phyloP scores from a whole-genome alignment of 2,888 invertebrate species.

The Macropis europaea region DNA sequence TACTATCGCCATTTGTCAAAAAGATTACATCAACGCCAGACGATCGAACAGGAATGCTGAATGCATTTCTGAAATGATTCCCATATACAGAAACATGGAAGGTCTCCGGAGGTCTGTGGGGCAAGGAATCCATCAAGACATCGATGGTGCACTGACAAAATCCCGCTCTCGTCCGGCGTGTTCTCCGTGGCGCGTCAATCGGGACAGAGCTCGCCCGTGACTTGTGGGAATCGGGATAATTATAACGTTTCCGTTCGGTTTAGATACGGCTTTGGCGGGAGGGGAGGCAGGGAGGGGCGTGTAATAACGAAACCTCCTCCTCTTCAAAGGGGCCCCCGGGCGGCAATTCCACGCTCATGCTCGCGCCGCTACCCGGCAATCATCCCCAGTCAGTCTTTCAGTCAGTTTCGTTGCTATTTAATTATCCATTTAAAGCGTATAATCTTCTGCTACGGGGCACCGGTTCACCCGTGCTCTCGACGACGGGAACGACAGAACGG shows the following conservation, averaged over 20 bases:
- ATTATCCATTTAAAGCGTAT: constrained; percentile 80
- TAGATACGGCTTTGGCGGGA: constrained; percentile 63
- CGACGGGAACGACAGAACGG: constrained; percentile 27
- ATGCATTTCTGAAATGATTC: too few species aligned
- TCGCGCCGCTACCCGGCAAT: constrained; percentile 79
- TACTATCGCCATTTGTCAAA: too few species aligned
- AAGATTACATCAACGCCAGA: too few species aligned
- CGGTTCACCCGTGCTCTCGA: constrained; percentile 52
- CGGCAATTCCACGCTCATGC: constrained; percentile 77
- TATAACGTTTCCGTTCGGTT: constrained; percentile 75
- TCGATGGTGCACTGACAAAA: constrained; percentile 37
- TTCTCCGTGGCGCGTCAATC: constrained; percentile 59
- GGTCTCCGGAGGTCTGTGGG: too few species aligned
- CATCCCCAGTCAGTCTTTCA: constrained; percentile 79
- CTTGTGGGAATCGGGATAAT: constrained; percentile 78
- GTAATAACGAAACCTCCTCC: constrained; percentile 74
- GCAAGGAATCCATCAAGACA: neutral
- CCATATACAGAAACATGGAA: too few species aligned
- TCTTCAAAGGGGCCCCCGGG: constrained; percentile 69
- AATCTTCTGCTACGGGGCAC: constrained; percentile 74
- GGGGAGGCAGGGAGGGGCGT: constrained; percentile 66
- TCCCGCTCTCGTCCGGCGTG: constrained; percentile 28
- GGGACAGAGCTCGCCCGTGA: constrained; percentile 59
- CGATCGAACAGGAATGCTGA: too few species aligned
- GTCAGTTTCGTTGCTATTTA: constrained; percentile 80